Evolutionary conservation across 2,888 invertebrate genomes (phyloP).

Genomic region (Pristionchus entomophagus): DNA sequence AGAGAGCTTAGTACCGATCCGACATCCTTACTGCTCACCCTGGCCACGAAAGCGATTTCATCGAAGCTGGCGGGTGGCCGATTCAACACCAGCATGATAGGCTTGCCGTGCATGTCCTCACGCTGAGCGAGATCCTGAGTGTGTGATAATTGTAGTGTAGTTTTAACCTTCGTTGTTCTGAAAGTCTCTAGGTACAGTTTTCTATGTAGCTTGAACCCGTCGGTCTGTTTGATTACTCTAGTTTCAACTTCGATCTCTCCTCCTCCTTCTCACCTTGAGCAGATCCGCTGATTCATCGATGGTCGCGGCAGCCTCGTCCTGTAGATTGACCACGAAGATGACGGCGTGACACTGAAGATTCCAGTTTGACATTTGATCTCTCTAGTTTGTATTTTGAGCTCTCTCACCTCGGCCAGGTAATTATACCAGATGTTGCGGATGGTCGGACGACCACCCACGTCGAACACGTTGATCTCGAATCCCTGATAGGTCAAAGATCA

Average conservation of each 20-base stretch:
- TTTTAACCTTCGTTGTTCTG: no score
- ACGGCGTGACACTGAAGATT: conserved; percentile 45
- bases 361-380: conserved; percentile 27
- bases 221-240: neutral
- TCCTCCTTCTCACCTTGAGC: conserved; percentile 17
- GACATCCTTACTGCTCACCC: neutral
- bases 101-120: conserved; percentile 38
- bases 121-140: conserved; percentile 20
- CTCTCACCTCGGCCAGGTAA: conserved; percentile 44
- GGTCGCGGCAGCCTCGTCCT: neutral
- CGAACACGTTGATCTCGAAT: conserved; percentile 15
- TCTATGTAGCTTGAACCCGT: no score
- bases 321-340: conserved; percentile 40
- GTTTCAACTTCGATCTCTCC: neutral
- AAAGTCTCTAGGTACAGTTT: no score
- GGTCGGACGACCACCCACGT: conserved; percentile 26
- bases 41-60: conserved; percentile 42
- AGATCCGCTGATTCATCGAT: conserved; percentile 16
- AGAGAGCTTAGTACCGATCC: no score
- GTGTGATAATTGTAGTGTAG: neutral
- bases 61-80: conserved; percentile 18
- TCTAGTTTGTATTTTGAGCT: neutral
- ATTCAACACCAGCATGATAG: conserved; percentile 44
- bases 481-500: conserved; percentile 25
- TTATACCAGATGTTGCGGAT: conserved; percentile 45